A percentile compares a stretch with the other conserved stretches of the same genome.
Conservation (phyloP, 2,797 vertebrate species). For the Pangasius djambal region DNA sequence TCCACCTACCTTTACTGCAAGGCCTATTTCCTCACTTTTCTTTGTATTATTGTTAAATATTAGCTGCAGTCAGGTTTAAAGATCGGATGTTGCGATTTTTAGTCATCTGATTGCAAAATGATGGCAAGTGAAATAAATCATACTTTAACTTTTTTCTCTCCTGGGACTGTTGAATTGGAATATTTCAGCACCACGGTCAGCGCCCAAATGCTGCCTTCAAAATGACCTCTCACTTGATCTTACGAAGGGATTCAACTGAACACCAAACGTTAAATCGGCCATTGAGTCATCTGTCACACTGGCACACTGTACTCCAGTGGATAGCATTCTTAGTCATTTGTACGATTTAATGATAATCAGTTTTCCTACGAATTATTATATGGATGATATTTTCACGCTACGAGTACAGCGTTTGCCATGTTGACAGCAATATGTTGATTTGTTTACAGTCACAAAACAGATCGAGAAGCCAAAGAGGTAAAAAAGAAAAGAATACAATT, state of each 20-base stretch:
- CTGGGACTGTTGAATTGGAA: neutral
- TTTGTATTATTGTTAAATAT: neutral
- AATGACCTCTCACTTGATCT: neutral
- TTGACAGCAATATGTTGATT: neutral
- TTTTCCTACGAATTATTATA: neutral
- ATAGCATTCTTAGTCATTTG: neutral
- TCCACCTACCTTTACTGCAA: neutral
- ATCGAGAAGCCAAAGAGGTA: neutral
- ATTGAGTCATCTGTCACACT: neutral
- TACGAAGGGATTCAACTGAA: neutral
- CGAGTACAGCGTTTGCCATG: neutral
- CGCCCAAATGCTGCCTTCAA: constrained; percentile 52
- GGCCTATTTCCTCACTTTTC: neutral
- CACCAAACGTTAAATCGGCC: constrained; percentile 18
- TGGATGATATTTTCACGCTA: neutral
- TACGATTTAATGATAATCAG: too few species aligned
- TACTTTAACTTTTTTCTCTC: neutral
- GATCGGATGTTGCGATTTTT: neutral
- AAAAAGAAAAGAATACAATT: neutral
- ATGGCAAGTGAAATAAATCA: neutral
- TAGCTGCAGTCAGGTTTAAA: neutral
- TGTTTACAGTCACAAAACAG: neutral
- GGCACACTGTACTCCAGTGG: neutral
- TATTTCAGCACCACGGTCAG: constrained; percentile 76
- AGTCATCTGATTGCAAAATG: neutral